Evolutionary conservation across 2,888 invertebrate species (phyloP), one percentile per base, ranked within the genome.

Genomic region (Philaethria dido): DNA sequence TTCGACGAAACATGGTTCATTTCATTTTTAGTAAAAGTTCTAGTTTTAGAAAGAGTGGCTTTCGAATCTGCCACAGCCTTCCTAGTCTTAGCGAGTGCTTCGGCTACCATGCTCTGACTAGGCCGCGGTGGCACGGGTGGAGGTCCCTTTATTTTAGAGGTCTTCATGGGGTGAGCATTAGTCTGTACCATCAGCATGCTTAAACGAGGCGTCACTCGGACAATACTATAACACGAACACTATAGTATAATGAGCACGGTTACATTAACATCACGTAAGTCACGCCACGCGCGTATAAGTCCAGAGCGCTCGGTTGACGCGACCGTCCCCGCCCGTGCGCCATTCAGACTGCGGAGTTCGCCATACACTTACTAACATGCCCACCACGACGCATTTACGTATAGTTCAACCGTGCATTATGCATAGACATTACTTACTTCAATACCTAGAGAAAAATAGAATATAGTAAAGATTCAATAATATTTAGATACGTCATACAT

Each of bases 111-210:
- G 78, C 94, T 95, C 80, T 95, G 94, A 84, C 95, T 95, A 66
- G 97, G 97, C 78, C 97, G 93, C 74, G 97, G 97, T 67, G 97
- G 97, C 74, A 97, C 96, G 77, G 97, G 97, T 75, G 97, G 97
- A 73, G 95, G 95, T 69, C 95, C 95, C 80, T 94, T 91, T 64
- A 92, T 78, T 80, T 92, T 92, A 77, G 75, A 84, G 79, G 82
- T 86, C 85, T 92, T 92, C 90, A 91, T 91, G 72, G 90, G 92
- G 76, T 94, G 94, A 74, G 94, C 87, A 83, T 93, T 94, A 75
- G 92, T 93, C 80, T 93, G 92, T 79, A 93, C 89, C 91, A 93
- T 93, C 83, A 92, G 86, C 92, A 92, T 92, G 79, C 79, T 89
- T 82, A 77, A 80, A 79, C 77, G 80, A 81, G 81, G 83, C 81